phyloP scores from a whole-genome alignment of 2,888 invertebrate genomes.

The Drosophila diplacantha region DNA sequence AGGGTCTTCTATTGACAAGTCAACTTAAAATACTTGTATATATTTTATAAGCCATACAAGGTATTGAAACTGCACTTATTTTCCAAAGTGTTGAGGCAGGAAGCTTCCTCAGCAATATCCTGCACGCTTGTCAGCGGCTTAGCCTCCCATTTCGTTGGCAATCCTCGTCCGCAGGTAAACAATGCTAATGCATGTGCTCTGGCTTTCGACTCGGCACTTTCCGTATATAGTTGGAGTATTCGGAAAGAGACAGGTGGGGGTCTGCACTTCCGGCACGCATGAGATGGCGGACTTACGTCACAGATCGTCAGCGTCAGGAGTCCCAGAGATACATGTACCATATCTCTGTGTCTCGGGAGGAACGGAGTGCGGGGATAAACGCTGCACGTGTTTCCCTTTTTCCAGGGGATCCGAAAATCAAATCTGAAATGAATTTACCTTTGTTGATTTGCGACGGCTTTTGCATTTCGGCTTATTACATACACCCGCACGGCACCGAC shows the following conservation, averaged over 20 bases:
- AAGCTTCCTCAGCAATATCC: constrained; percentile 57
- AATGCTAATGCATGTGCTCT: constrained; percentile 63
- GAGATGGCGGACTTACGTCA: constrained; percentile 36
- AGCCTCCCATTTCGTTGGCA: constrained; percentile 33
- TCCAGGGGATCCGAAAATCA: constrained; percentile 43
- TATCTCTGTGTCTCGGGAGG: constrained; percentile 1
- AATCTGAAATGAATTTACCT: constrained; percentile 69
- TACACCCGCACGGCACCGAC: constrained; percentile 17
- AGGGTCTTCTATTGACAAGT: neutral
- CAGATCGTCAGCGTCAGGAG: constrained; percentile 38
- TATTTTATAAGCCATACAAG: neutral
- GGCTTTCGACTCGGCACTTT: constrained; percentile 17
- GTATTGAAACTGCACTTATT: neutral
- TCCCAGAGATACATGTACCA: constrained; percentile 6
- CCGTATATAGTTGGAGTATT: constrained; percentile 2
- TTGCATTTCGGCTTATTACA: constrained; percentile 56
- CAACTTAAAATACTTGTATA: neutral
- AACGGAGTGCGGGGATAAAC: constrained; percentile 36
- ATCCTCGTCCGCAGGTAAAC: constrained; percentile 56
- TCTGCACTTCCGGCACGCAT: constrained; percentile 39
- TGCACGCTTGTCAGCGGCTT: constrained; percentile 53
- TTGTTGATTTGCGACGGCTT: constrained; percentile 61
- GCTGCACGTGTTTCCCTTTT: constrained; percentile 61
- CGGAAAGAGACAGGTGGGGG: neutral
- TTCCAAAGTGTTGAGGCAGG: neutral